Base-by-base conservation (phyloP, 2,797 vertebrate species). In the Onychomys arenicola region DNA sequence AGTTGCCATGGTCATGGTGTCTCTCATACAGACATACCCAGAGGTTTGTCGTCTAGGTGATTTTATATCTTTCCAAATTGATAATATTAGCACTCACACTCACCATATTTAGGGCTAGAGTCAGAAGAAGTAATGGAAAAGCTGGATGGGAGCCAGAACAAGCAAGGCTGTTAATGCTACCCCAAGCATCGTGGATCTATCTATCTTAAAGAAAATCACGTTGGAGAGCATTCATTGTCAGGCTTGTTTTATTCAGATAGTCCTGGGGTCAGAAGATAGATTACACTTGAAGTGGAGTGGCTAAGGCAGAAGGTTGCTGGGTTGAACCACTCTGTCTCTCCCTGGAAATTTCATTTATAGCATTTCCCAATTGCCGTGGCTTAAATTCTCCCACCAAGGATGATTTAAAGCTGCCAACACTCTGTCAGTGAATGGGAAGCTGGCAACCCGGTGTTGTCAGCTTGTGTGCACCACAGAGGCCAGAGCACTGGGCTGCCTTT, bases 391-490 rank as follows among this genome's bases (percentile, higher is more conserved):
- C 37, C 40, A 59, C 23, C 1, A 6, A 2, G 0, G 90, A 59
- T 37, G 37, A 73, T 37, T 87, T 90, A 55, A 40, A 90, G 32
- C 21, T 43, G 78, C 61, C 63, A 52, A 49, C 13, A 2, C 13
- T 14, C 34, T 10, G 2, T 49, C 65, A 46, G 7, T 19, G 34
- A 57, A 34, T 13, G 21, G 1, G 13, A 52, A 91, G 27, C 3
- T 46, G 61, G 27, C 11, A 67, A 73, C 43, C 0, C 3, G 6
- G n/a, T 59, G n/a, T 80, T 11, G 3, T 34, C 69, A 32, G 14
- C 14, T 69, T 61, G 4, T 23, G 6, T 1, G 9, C 25, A 43
- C 52, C 2, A 7, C 2, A 1, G 17, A 23, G 37, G 2, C 7
- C 37, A n/a, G n/a, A 40, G 34, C 52, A 49, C 13, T 21, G 11